A percentile compares a stretch with the other conserved stretches of the same genome.
These are phyloP conservation scores for Unio delphinus DNA, from an alignment of 2,888 invertebrate genomes.

Conservation along the genomic window DNA sequence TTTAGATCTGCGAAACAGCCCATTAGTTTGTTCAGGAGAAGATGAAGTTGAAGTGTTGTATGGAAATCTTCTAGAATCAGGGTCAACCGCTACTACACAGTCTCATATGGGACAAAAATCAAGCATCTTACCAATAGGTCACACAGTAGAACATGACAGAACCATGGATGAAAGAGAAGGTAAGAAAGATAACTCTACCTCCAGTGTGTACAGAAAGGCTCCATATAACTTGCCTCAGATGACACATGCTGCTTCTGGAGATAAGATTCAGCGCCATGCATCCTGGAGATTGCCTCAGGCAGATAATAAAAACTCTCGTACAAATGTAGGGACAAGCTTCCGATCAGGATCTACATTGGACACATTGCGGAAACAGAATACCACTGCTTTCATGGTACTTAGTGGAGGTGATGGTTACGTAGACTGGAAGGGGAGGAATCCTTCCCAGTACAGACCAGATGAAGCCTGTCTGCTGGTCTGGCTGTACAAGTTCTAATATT, in stretches of 20 bases:
- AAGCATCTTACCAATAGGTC: no score
- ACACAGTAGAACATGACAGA: no score
- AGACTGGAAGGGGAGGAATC: constrained; percentile 51
- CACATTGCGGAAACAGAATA: constrained; percentile 36
- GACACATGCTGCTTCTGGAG: no score
- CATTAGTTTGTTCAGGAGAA: background rate
- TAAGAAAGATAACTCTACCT: no score
- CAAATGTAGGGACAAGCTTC: constrained; percentile 20
- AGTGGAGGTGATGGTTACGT: constrained; percentile 67
- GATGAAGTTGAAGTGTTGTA: constrained; percentile 31
- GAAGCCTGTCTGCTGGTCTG: constrained; percentile 58
- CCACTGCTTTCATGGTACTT: constrained; percentile 62
- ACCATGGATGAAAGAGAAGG: no score
- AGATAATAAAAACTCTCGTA: no score
- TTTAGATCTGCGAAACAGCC: constrained; percentile 8
- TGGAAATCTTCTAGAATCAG: constrained; percentile 26
- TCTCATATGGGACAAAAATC: no score
- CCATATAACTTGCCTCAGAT: no score
- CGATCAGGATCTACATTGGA: constrained; percentile 22
- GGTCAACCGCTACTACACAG: background rate
- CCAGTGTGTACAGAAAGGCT: no score
- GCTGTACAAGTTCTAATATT: constrained; percentile 55
- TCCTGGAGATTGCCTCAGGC: no score
- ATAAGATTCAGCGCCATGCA: no score
- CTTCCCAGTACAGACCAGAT: constrained; percentile 33